phyloP scores from a whole-genome alignment of 2,888 invertebrate genomes.

The Luperina testacea region DNA sequence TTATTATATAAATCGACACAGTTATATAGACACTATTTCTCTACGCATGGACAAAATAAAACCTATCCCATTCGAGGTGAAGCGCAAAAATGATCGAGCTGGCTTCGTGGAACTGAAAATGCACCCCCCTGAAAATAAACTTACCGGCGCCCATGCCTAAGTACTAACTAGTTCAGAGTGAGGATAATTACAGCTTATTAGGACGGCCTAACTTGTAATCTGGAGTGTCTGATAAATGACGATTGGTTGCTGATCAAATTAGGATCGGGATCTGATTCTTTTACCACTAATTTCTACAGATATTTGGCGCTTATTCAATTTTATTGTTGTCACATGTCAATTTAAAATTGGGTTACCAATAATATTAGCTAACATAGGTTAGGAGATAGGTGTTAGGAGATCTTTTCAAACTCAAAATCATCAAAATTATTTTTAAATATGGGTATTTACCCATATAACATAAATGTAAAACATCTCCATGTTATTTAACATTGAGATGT shows the following conservation, averaged over 20 bases:
- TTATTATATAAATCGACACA: too few relatives aligned
- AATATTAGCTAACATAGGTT: not conserved
- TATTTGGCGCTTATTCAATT: not conserved
- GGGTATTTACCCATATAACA: too few relatives aligned
- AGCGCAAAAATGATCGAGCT: too few relatives aligned
- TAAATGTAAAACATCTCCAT: too few relatives aligned
- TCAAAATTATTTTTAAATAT: too few relatives aligned
- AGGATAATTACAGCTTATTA: slow-evolving; percentile 49
- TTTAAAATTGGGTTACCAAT: not conserved
- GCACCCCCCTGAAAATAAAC: too few relatives aligned
- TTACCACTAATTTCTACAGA: not conserved
- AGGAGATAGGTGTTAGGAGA: too few relatives aligned
- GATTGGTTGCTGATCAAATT: slow-evolving; percentile 35
- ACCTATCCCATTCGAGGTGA: too few relatives aligned
- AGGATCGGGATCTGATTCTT: not conserved
- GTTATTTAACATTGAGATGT: too few relatives aligned
- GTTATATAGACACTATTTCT: too few relatives aligned
- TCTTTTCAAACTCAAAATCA: not conserved
- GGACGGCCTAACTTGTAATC: slow-evolving; percentile 28
- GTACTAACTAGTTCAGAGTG: slow-evolving; percentile 31
- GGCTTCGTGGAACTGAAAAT: too few relatives aligned
- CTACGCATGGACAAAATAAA: too few relatives aligned
- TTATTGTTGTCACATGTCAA: not conserved
- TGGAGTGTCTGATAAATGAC: slow-evolving; percentile 26
- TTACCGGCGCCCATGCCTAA: not conserved